phyloP scores from a whole-genome alignment of 2,888 invertebrate species.

The Hermaeophaga mercurialis region DNA sequence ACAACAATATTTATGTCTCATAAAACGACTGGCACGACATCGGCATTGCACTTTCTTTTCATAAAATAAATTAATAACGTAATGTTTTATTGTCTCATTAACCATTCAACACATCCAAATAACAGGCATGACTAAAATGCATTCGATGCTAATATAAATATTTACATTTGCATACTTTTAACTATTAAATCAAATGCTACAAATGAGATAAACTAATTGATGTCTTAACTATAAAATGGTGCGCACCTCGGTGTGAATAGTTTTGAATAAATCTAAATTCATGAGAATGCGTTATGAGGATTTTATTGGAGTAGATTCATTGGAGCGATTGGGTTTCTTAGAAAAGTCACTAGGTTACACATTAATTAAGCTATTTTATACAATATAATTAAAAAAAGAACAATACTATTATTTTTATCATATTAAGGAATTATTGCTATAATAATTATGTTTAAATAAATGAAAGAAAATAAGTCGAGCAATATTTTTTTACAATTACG shows the following conservation, averaged over 20 bases:
- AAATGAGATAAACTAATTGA: conserved; percentile 18
- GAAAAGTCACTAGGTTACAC: no score
- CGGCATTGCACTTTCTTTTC: neutral
- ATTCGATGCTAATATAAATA: conserved; percentile 8
- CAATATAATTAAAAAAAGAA: no score
- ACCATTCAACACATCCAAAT: conserved; percentile 16
- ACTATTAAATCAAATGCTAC: conserved; percentile 21
- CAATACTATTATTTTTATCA: no score
- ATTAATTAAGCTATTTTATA: no score
- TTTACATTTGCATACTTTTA: conserved; percentile 21
- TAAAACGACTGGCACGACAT: conserved; percentile 4
- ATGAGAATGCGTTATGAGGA: conserved; percentile 9
- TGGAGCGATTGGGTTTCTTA: no score
- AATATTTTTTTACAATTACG: no score
- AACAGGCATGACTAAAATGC: conserved; percentile 19
- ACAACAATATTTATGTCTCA: conserved; percentile 1
- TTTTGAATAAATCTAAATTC: conserved; percentile 24
- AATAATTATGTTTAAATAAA: no score
- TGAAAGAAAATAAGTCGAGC: no score
- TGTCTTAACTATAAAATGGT: conserved; percentile 22
- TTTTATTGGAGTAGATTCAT: conserved; percentile 18
- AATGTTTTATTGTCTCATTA: conserved; percentile 13
- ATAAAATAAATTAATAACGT: conserved; percentile 12
- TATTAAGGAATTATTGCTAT: no score
- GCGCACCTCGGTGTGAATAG: conserved; percentile 13